Evolutionary conservation across 2,797 vertebrate species (phyloP).

Genomic region (Fratercula arctica): DNA sequence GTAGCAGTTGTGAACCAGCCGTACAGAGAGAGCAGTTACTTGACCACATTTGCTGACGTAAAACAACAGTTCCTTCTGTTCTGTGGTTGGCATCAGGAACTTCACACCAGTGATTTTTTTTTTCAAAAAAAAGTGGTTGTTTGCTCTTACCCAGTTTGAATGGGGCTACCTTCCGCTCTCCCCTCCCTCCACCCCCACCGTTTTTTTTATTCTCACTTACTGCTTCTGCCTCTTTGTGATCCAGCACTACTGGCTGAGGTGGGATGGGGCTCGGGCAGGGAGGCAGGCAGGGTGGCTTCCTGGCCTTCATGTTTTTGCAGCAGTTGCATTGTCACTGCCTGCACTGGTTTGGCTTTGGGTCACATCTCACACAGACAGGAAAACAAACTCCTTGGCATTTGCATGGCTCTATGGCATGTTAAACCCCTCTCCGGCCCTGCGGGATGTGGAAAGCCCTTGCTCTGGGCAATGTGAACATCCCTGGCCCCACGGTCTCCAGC

Average conservation of each 20-base stretch:
- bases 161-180: not conserved
- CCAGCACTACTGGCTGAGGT: not conserved
- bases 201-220: not conserved
- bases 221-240: not conserved
- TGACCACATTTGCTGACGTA: not conserved
- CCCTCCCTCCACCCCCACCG: not conserved
- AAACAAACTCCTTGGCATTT: not conserved
- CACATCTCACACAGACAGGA: fast-evolving
- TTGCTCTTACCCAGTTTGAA: not conserved
- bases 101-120: not conserved
- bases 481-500: fast-evolving
- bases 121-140: not conserved
- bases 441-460: not conserved
- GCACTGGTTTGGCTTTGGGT: not conserved
- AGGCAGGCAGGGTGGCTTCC: not conserved
- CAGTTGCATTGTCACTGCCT: not conserved
- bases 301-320: not conserved
- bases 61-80: not conserved
- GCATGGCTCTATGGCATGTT: fast-evolving
- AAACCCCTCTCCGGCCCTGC: fast-evolving
- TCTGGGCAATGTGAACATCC: not conserved
- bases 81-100: constrained; percentile 22
- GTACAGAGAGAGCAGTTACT: not conserved
- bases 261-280: not conserved
- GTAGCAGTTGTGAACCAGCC: not conserved